These are phyloP conservation scores for Lasioglossum zephyrum DNA, from an alignment of 2,888 invertebrate species.

Conservation along the genomic window DNA sequence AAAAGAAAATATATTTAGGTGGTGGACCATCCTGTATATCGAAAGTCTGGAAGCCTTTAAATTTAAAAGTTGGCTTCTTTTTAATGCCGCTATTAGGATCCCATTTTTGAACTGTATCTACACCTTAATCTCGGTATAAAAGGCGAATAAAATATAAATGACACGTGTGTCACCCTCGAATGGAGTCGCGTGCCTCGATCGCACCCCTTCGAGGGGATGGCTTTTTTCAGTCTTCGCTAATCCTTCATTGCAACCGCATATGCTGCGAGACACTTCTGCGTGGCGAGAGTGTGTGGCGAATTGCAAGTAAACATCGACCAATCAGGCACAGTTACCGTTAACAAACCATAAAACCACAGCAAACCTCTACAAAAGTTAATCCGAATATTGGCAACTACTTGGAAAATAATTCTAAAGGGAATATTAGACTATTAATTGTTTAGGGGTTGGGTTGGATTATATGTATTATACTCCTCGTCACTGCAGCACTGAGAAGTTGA, in stretches of 20 bases:
- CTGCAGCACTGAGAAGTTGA: not conserved
- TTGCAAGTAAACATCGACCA: constrained; percentile 20
- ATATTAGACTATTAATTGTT: not conserved
- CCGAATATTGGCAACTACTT: not conserved
- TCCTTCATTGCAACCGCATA: constrained; percentile 58
- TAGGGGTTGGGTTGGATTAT: not conserved
- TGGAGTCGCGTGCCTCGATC: constrained; percentile 64
- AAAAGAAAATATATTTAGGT: no score
- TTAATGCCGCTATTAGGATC: constrained; percentile 58
- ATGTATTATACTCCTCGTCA: no score
- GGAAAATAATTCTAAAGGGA: not conserved
- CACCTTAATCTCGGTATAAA: constrained; percentile 65
- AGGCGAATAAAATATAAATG: constrained; percentile 51
- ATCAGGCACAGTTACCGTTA: not conserved
- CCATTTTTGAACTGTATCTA: constrained; percentile 53
- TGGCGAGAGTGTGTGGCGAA: not conserved
- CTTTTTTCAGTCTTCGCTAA: constrained; percentile 54
- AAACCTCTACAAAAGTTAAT: not conserved
- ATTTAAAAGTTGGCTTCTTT: constrained; percentile 27
- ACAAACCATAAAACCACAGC: not conserved
- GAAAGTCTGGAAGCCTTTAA: no score
- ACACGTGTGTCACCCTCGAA: constrained; percentile 61
- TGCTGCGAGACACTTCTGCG: constrained; percentile 19
- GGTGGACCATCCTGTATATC: not conserved
- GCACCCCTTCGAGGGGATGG: constrained; percentile 50